Base-by-base conservation (phyloP, 2,888 invertebrate species). In the Ochropleura plecta region DNA sequence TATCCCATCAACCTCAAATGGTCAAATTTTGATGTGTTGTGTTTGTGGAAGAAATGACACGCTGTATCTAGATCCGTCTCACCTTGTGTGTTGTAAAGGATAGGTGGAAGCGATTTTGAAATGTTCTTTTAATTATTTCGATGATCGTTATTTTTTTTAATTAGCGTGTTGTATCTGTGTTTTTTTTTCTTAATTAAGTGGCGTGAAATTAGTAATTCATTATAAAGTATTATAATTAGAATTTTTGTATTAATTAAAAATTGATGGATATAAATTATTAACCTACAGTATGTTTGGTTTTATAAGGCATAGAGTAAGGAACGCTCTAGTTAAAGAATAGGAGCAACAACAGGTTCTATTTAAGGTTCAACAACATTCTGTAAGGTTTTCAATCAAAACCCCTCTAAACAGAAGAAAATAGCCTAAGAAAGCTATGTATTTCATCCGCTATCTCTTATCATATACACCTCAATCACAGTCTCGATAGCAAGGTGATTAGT, bases 401-500 rank as follows among this genome's bases (percentile, higher is more conserved):
- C 10, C 46, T 46, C 8, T 42, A n/a, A 0, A 18, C 10, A 62
- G 9, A 0, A 10, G 1, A 20, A 5, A 7, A 65, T 67, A 73
- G 20, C 49, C 4, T 5, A 49, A 0, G 9, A 40, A 60, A 42
- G 18, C 16, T 16, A 0, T 0, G 5, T 40, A 0, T 40, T 3
- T 49, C 46, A 64, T 66, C 83, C 95, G 95, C 95, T 88, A 72
- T 81, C 86, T 90, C 93, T 91, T 82, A 79, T 85, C 85, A 70
- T 89, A 87, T 89, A 82, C 69, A 81, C 85, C 90, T 86, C 87
- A 91, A 92, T 92, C 92, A 90, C 88, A 87, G 91, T 92, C 91
- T 93, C 95, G 94, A 95, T 94, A 94, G 94, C 95, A 95, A 95
- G 95, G 95, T 95, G 95, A 96, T 95, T 95, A 95, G 93, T 93